Percentiles rank a stretch among this genome's conserved stretches.
Conservation (phyloP, 2,797 vertebrate species). For the Ctenopoma kingsleyae region DNA sequence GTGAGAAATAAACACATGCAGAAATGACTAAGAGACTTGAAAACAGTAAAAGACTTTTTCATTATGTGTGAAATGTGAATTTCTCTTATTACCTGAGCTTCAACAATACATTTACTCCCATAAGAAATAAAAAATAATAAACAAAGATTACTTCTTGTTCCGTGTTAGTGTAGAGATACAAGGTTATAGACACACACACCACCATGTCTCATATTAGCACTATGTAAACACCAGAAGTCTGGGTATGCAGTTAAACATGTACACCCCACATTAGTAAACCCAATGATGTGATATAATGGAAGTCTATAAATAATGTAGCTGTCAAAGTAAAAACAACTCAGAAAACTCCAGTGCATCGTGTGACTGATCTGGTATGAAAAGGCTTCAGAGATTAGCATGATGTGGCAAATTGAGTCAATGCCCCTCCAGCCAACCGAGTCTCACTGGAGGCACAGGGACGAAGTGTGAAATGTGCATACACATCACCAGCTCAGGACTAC, state of each 20-base stretch:
- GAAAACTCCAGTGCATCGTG: slow-evolving; percentile 20
- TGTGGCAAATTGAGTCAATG: slow-evolving; percentile 49
- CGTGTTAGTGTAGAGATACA: slow-evolving; percentile 6
- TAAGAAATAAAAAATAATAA: slow-evolving; percentile 19
- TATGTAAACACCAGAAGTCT: slow-evolving; percentile 27
- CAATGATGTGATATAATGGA: slow-evolving; percentile 37
- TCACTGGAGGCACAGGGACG: slow-evolving; percentile 51
- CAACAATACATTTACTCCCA: slow-evolving; percentile 15
- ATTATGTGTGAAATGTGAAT: slow-evolving; percentile 23
- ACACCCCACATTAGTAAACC: slow-evolving; percentile 33
- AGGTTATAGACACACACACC: neutral
- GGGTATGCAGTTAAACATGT: slow-evolving; percentile 26
- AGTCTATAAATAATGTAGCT: slow-evolving; percentile 47
- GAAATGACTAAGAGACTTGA: slow-evolving; percentile 15
- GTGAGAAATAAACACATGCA: slow-evolving; percentile 30
- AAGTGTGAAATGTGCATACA: slow-evolving; percentile 73
- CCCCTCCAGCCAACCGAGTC: slow-evolving; percentile 33
- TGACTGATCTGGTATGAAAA: slow-evolving; percentile 60
- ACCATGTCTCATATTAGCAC: neutral
- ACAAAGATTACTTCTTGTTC: slow-evolving; percentile 3
- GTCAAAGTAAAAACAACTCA: slow-evolving; percentile 55
- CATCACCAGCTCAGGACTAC: slow-evolving; percentile 17
- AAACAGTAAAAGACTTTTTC: slow-evolving; percentile 21
- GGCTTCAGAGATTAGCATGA: slow-evolving; percentile 51
- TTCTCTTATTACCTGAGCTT: slow-evolving; percentile 31